Conservation (phyloP, 30 jellyfish, hydroid and myxozoan genomes). For the Hydractinia symbiolongicarpus region DNA sequence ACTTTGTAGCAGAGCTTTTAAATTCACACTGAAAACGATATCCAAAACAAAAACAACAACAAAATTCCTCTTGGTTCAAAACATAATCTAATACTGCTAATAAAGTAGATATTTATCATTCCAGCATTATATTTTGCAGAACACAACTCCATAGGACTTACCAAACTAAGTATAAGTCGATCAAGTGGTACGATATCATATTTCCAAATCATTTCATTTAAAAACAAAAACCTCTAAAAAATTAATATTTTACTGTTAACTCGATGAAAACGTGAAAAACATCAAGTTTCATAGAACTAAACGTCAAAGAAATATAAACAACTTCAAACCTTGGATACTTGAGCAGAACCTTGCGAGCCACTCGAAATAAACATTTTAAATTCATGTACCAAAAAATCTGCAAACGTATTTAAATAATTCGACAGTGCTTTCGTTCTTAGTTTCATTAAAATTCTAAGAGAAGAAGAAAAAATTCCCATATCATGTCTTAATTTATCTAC, state of each 20-base stretch:
- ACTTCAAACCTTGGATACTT: constrained; percentile 17
- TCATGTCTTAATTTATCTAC: not conserved
- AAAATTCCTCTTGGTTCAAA: too few relatives aligned
- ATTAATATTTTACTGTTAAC: not conserved
- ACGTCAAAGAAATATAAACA: not conserved
- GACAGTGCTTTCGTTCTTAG: constrained; percentile 59
- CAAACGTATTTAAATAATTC: constrained; percentile 59
- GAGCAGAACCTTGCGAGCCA: constrained; percentile 29
- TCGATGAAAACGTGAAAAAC: too few relatives aligned
- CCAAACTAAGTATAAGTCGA: constrained; percentile 86
- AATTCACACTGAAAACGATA: too few relatives aligned
- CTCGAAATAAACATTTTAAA: constrained; percentile 25
- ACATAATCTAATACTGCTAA: too few relatives aligned
- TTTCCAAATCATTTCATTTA: constrained; percentile 91
- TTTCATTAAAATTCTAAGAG: constrained; percentile 56
- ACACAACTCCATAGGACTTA: constrained; percentile 14
- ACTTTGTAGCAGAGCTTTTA: too few relatives aligned
- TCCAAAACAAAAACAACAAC: too few relatives aligned
- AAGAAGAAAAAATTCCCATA: not conserved
- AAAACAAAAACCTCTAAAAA: constrained; percentile 60
- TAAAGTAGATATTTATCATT: too few relatives aligned
- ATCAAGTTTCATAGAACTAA: too few relatives aligned
- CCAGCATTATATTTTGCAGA: too few relatives aligned
- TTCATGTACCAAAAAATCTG: constrained; percentile 78
- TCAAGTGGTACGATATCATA: constrained; percentile 78